Evolutionary conservation across 2,888 invertebrate species (phyloP).

Genomic region (Heliconius ethilla): DNA sequence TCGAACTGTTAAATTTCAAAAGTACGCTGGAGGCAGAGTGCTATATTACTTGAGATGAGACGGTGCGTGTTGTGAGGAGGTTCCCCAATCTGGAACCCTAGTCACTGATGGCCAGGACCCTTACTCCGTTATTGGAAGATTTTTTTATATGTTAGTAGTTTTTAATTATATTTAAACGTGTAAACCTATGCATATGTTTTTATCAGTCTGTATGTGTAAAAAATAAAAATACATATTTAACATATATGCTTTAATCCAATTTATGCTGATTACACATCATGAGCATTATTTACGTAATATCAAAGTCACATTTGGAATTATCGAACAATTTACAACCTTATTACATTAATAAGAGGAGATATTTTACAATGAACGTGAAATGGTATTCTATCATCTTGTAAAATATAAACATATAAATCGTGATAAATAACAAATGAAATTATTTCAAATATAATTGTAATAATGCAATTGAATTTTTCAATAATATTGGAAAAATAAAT

Average conservation of each 20-base stretch:
- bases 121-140: too few relatives aligned
- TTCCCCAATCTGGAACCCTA: too few relatives aligned
- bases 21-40: too few relatives aligned
- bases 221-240: slow-evolving; percentile 54
- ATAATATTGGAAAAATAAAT: neutral
- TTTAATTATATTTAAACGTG: neutral
- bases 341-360: slow-evolving; percentile 59
- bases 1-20: too few relatives aligned
- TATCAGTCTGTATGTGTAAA: slow-evolving; percentile 9
- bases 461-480: neutral
- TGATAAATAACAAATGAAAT: neutral
- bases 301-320: slow-evolving; percentile 76
- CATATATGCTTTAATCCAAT: slow-evolving; percentile 77
- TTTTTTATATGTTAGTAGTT: too few relatives aligned
- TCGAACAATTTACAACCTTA: slow-evolving; percentile 79
- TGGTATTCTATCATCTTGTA: slow-evolving; percentile 43
- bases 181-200: neutral
- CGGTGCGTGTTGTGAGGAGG: too few relatives aligned
- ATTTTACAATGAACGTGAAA: slow-evolving; percentile 68
- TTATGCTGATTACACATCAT: slow-evolving; percentile 76
- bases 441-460: slow-evolving; percentile 10
- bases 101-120: too few relatives aligned
- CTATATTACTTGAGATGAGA: too few relatives aligned
- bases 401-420: slow-evolving; percentile 2
- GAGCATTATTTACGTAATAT: slow-evolving; percentile 73